A percentile compares a stretch with the other conserved stretches of the same genome.
Conservation (phyloP, 2,888 invertebrate species). For the Eretmocerus hayati region DNA sequence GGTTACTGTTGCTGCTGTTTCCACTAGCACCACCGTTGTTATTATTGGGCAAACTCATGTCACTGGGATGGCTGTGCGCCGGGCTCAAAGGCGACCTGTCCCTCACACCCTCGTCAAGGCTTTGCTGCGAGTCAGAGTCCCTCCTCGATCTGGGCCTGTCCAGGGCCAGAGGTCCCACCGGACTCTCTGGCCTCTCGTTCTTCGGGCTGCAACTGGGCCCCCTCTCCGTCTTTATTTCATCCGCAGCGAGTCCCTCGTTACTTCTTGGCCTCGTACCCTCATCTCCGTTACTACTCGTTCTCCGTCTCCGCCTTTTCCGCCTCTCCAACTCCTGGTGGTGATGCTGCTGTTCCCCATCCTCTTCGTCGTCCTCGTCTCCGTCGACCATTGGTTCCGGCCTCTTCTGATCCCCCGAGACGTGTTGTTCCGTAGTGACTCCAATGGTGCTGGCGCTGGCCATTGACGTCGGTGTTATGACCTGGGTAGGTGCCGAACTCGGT, state of each 20-base stretch:
- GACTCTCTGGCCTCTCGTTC: slow-evolving; percentile 33
- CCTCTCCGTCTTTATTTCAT: not conserved
- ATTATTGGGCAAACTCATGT: slow-evolving; percentile 52
- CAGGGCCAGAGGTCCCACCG: slow-evolving; percentile 42
- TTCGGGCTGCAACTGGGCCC: slow-evolving; percentile 8
- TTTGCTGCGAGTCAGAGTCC: slow-evolving; percentile 41
- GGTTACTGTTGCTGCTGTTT: not conserved
- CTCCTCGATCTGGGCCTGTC: slow-evolving; percentile 37
- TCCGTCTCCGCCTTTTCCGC: slow-evolving; percentile 19
- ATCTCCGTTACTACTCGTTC: slow-evolving; percentile 27
- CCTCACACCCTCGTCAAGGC: slow-evolving; percentile 35
- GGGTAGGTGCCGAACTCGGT: not conserved
- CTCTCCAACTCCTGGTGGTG: slow-evolving; percentile 11
- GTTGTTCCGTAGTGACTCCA: slow-evolving; percentile 1
- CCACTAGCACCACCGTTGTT: slow-evolving; percentile 49
- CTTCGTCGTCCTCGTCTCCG: slow-evolving; percentile 29
- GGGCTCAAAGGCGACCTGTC: slow-evolving; percentile 43
- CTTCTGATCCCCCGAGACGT: not conserved
- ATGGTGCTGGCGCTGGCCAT: slow-evolving; percentile 23
- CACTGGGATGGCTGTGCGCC: slow-evolving; percentile 51
- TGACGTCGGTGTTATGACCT: not conserved
- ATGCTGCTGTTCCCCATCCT: slow-evolving; percentile 24
- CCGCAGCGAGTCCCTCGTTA: slow-evolving; percentile 3
- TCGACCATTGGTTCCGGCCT: slow-evolving; percentile 8
- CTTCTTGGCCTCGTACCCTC: slow-evolving; percentile 4